Evolutionary conservation across 1,140 invertebrate genomes (phyloP), one percentile per base, ranked within the genome.

Genomic region (Ceratosolen solmsi): DNA sequence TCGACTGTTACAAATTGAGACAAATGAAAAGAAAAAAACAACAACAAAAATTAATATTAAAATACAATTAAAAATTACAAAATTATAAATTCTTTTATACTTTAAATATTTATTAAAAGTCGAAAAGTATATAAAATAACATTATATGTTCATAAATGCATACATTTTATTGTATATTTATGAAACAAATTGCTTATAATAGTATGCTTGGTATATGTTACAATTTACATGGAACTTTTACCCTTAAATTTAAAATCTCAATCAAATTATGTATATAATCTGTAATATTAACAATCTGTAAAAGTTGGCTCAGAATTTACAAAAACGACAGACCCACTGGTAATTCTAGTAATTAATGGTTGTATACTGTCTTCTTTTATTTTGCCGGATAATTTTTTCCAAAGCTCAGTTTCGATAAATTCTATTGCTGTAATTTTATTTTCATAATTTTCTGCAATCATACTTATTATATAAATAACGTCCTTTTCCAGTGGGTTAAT

Each of bases 261-360:
- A n/a, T n/a, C n/a, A 46, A 46, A 46, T 7, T 46, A 46, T 46
- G 13, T 46, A 46, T 46, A 46, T 46, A 46, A 33, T 51, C 0
- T 79, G 8, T 46, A 51, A 25, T 70, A 77, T 27, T 75, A 58
- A 83, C 84, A 85, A 38, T 75, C 63, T 49, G 83, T 80, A 68
- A 83, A 80, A 79, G 76, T 76, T 77, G 85, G 82, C 84, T 89
- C 88, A 36, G 89, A 74, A 74, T 84, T 80, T 17, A 90, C 70
- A 15, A 71, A 58, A 58, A 90, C 63, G 46, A 91, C 81, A 7
- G 84, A 73, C 3, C 87, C 89, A 83, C 89, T 88, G 2, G 86
- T 91, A 7, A 91, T 86, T 72, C 90, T 86, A 13, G 88, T 89
- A 65, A 91, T 81, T 9, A 91, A 78, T 56, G 90, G 84, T 8